Evolutionary conservation across 2,888 invertebrate species (phyloP).

Genomic region (Xestia rhomboidea): DNA sequence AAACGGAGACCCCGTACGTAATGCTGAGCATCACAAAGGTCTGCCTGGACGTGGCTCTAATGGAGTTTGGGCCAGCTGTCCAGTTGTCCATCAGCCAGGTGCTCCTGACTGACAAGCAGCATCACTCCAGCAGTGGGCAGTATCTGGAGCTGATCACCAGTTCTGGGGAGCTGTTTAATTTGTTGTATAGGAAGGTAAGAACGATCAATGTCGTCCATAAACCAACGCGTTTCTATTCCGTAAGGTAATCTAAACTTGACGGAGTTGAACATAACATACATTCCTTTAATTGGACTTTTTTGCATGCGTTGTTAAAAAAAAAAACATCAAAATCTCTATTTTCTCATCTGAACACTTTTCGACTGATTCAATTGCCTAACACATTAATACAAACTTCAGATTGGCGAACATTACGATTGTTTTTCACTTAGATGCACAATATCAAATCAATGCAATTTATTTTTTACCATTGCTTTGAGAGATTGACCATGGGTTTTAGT

Average conservation of each 20-base stretch:
- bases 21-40: slow-evolving; percentile 93
- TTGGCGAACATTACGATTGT: neutral
- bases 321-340: neutral
- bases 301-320: neutral
- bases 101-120: slow-evolving; percentile 93
- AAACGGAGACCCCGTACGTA: slow-evolving; percentile 93
- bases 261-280: neutral
- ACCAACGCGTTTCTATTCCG: too few species aligned
- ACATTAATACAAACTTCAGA: neutral
- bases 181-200: slow-evolving; percentile 94
- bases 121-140: slow-evolving; percentile 93
- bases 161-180: slow-evolving; percentile 92
- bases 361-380: neutral
- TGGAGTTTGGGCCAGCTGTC: slow-evolving; percentile 94
- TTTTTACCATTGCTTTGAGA: too few species aligned
- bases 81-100: slow-evolving; percentile 89
- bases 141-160: slow-evolving; percentile 94
- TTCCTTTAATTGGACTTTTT: neutral
- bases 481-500: too few species aligned
- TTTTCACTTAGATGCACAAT: neutral
- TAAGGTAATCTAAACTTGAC: neutral
- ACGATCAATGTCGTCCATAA: neutral
- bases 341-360: neutral
- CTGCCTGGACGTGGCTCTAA: slow-evolving; percentile 93
- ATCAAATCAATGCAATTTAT: neutral